These are phyloP conservation scores for Loxodonta africana DNA, from an alignment of 2,113 vertebrate genomes.

Conservation along the genomic window DNA sequence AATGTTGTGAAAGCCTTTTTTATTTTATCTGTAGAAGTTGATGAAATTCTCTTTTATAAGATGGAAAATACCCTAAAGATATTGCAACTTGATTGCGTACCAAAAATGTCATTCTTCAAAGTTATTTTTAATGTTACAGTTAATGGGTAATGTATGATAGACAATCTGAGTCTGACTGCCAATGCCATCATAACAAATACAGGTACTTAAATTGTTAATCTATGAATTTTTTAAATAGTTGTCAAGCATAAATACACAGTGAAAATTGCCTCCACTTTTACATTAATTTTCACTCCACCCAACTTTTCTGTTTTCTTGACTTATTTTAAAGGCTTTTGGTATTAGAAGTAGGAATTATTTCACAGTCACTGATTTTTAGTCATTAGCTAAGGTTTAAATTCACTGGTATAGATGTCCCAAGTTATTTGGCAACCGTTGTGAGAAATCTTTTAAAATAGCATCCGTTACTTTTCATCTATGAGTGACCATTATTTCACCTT, in stretches of 20 bases:
- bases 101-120: neutral
- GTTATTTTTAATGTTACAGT: constrained; percentile 17
- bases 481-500: neutral
- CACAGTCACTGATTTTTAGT: neutral
- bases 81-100: neutral
- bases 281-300: neutral
- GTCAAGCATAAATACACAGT: neutral
- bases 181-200: neutral
- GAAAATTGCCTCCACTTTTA: neutral
- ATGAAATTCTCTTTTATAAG: neutral
- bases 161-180: neutral
- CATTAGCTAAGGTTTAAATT: neutral
- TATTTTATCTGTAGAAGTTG: neutral
- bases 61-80: neutral
- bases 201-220: constrained; percentile 2
- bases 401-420: neutral
- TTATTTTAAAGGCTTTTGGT: neutral
- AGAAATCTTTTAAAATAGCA: neutral
- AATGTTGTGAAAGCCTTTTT: neutral
- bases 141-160: neutral
- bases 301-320: constrained; percentile 1
- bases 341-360: neutral
- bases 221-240: neutral
- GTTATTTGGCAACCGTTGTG: neutral
- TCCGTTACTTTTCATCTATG: neutral